Percentiles rank a stretch among this genome's conserved stretches.
Evolutionary conservation across 1,140 invertebrate genomes (phyloP).

Genomic region (Wiebesia pumilae): DNA sequence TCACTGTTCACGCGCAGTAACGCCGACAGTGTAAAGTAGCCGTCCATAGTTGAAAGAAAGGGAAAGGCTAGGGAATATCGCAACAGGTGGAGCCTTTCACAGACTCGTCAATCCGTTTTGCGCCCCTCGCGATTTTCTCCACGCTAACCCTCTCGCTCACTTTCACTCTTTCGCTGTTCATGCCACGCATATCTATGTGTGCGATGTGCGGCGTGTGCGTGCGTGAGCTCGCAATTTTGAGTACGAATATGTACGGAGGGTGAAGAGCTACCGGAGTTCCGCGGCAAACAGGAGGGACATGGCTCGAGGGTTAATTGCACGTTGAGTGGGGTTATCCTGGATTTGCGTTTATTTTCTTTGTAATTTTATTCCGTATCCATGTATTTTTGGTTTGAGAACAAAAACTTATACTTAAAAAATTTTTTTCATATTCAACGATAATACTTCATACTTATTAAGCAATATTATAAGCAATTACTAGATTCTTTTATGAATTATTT

Average conservation of each 20-base stretch:
- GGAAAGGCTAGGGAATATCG: constrained; percentile 50
- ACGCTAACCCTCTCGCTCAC: constrained; percentile 44
- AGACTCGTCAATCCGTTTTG: constrained; percentile 57
- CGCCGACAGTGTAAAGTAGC: not conserved
- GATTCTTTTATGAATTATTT: too few species aligned
- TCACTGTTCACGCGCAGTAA: not conserved
- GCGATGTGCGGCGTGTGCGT: too few species aligned
- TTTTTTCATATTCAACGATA: too few species aligned
- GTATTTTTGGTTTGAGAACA: too few species aligned
- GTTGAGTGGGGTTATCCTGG: not conserved
- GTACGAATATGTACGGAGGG: not conserved
- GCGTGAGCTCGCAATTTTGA: too few species aligned
- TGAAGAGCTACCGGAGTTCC: not conserved
- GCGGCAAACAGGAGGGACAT: not conserved
- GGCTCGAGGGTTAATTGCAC: constrained; percentile 17
- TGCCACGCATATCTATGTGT: not conserved
- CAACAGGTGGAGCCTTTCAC: constrained; percentile 70
- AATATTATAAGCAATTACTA: too few species aligned
- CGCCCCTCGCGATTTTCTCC: constrained; percentile 56
- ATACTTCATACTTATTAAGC: too few species aligned
- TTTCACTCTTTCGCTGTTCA: constrained; percentile 41
- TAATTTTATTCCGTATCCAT: not conserved
- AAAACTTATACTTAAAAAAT: too few species aligned
- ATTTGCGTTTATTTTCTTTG: not conserved
- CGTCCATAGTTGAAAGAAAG: not conserved